phyloP scores from a whole-genome alignment of 2,888 invertebrate genomes.

The Pristionchus mayeri region DNA sequence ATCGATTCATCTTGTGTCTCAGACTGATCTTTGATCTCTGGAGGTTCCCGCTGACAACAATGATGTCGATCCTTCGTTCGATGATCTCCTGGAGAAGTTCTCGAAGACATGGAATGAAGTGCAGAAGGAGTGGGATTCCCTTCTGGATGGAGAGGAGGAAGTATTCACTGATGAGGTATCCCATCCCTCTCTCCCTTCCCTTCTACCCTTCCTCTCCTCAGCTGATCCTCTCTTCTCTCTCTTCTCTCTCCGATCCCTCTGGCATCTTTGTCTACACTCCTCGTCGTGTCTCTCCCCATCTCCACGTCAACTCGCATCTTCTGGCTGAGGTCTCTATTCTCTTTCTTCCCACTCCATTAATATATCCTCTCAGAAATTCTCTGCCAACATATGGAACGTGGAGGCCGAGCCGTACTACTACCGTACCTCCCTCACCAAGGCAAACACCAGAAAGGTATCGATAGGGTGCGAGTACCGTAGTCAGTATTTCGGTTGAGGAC shows the following conservation, averaged over 20 bases:
- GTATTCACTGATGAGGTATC: conserved; percentile 65
- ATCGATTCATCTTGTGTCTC: background rate
- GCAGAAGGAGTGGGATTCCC: conserved; percentile 67
- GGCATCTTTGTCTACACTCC: conserved; percentile 66
- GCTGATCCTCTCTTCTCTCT: conserved; percentile 1
- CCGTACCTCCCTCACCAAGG: conserved; percentile 70
- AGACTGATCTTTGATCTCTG: background rate
- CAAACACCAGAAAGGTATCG: conserved; percentile 68
- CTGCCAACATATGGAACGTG: conserved; percentile 69
- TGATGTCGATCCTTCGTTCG: conserved; percentile 60
- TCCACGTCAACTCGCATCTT: conserved; percentile 67
- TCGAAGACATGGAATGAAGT: conserved; percentile 62
- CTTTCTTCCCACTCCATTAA: background rate
- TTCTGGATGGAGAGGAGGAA: conserved; percentile 65
- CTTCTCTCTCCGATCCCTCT: background rate
- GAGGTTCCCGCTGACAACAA: conserved; percentile 57
- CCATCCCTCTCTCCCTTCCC: no score
- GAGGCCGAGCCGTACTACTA: conserved; percentile 69
- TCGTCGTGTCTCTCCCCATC: conserved; percentile 60
- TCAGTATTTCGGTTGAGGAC: conserved; percentile 12
- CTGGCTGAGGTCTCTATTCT: conserved; percentile 61
- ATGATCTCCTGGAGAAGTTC: conserved; percentile 57
- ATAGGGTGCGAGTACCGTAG: conserved; percentile 48
- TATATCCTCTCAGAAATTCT: conserved; percentile 54
- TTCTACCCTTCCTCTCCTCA: background rate